phyloP scores from a whole-genome alignment of 2,797 vertebrate genomes.

The Phaenicophaeus curvirostris region DNA sequence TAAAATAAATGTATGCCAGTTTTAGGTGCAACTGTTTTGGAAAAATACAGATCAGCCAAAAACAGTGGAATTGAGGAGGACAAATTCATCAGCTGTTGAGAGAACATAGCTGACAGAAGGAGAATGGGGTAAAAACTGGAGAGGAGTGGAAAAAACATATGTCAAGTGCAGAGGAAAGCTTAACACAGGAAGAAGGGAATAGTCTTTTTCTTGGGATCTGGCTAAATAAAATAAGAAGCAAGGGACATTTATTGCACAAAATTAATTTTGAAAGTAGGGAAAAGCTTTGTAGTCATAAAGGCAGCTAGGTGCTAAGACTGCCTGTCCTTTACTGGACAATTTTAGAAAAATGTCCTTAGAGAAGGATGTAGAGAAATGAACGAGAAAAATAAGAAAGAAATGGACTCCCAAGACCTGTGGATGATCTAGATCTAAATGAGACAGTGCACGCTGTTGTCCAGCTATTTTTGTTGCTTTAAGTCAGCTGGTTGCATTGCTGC shows the following conservation, averaged over 20 bases:
- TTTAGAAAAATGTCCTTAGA: background rate
- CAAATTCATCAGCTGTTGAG: background rate
- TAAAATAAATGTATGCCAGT: background rate
- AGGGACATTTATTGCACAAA: background rate
- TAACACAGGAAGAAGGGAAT: background rate
- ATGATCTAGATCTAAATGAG: background rate
- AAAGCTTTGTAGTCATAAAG: background rate
- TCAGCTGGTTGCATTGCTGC: background rate
- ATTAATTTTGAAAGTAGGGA: background rate
- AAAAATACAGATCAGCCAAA: background rate
- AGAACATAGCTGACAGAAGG: background rate
- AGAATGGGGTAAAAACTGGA: background rate
- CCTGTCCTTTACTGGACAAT: background rate
- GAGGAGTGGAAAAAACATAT: background rate
- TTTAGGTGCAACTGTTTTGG: background rate
- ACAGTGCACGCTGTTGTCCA: background rate
- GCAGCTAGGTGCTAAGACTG: background rate
- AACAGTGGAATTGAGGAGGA: background rate
- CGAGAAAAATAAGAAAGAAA: background rate
- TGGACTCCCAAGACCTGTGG: background rate
- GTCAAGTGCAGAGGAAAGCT: background rate
- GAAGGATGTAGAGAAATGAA: background rate
- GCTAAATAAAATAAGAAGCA: background rate
- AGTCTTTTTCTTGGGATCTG: background rate
- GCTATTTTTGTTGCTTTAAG: background rate